Percentiles rank a stretch among this genome's conserved stretches.
Evolutionary conservation across 2,888 invertebrate genomes (phyloP).

Genomic region (Habrosyne pyritoides): DNA sequence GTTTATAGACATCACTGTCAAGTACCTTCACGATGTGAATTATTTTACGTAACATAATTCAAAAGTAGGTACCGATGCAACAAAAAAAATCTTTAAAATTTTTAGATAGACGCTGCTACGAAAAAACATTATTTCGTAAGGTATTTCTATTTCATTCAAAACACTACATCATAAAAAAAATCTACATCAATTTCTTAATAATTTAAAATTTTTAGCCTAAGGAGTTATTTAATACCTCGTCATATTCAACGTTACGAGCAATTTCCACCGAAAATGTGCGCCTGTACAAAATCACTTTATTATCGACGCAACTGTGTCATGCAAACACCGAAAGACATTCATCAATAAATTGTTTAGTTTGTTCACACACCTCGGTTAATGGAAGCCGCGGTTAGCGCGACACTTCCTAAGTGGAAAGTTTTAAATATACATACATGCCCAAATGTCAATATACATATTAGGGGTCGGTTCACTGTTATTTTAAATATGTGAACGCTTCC

Average conservation of each 20-base stretch:
- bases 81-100: too few species aligned
- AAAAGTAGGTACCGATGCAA: too few species aligned
- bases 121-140: too few species aligned
- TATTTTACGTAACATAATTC: too few species aligned
- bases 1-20: too few species aligned
- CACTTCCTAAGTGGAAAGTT: constrained; percentile 10
- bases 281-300: constrained; percentile 16
- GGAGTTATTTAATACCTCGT: too few species aligned
- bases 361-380: constrained; percentile 27
- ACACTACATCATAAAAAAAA: too few species aligned
- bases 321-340: constrained; percentile 27
- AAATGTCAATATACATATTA: constrained; percentile 5
- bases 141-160: too few species aligned
- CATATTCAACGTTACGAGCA: neutral
- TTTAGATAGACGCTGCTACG: too few species aligned
- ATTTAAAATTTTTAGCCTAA: too few species aligned
- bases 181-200: too few species aligned
- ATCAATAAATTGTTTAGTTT: constrained; percentile 29
- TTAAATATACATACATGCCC: constrained; percentile 1
- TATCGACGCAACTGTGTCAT: constrained; percentile 17
- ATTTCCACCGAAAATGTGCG: constrained; percentile 9
- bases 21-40: too few species aligned
- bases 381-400: constrained; percentile 16
- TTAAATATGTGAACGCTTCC: neutral
- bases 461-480: neutral